Evolutionary conservation across 2,888 invertebrate genomes (phyloP).

Genomic region (Limnephilus marmoratus): DNA sequence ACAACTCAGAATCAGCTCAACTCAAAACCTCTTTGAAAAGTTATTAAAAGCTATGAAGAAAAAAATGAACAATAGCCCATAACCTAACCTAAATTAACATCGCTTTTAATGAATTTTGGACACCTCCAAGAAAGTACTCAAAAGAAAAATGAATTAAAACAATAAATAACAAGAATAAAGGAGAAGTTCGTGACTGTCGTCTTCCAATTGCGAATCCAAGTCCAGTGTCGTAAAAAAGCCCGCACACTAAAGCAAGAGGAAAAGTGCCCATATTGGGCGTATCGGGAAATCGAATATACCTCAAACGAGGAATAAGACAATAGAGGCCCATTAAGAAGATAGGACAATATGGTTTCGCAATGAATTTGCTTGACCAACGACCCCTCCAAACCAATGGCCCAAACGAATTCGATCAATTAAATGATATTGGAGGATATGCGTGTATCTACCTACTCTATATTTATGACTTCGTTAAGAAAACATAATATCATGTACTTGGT

Average conservation of each 20-base stretch:
- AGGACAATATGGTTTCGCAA: slow-evolving; percentile 53
- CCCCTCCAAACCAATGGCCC: slow-evolving; percentile 55
- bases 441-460: slow-evolving; percentile 32
- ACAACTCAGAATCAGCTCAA: too few species aligned
- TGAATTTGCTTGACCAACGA: slow-evolving; percentile 59
- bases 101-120: too few species aligned
- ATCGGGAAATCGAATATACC: slow-evolving; percentile 48
- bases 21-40: too few species aligned
- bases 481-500: background rate
- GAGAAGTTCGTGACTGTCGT: slow-evolving; percentile 36
- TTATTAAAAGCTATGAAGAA: too few species aligned
- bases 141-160: background rate
- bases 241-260: slow-evolving; percentile 44
- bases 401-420: slow-evolving; percentile 64
- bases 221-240: slow-evolving; percentile 48
- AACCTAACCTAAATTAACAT: too few species aligned
- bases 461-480: slow-evolving; percentile 30
- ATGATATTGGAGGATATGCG: slow-evolving; percentile 62
- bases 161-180: background rate
- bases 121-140: too few species aligned
- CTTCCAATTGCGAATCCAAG: background rate
- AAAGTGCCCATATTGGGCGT: slow-evolving; percentile 31
- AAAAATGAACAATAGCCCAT: too few species aligned
- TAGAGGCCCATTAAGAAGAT: slow-evolving; percentile 58
- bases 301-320: slow-evolving; percentile 32